A percentile compares a stretch with the other conserved stretches of the same genome.
phyloP scores from a whole-genome alignment of 1,140 invertebrate genomes.

The Chironomus striatipennis region DNA sequence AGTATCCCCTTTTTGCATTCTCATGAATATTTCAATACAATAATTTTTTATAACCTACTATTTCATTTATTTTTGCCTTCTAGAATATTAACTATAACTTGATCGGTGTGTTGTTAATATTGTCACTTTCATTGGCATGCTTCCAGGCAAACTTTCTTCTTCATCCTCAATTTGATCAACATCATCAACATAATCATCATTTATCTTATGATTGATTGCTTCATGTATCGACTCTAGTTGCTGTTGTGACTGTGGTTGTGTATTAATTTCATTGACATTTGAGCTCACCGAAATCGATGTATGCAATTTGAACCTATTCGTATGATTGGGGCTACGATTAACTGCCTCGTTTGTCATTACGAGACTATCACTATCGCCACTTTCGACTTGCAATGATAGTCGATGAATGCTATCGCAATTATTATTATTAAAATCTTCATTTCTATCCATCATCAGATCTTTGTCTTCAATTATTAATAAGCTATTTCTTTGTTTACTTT shows the following conservation, averaged over 20 bases:
- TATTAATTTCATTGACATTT: too few relatives aligned
- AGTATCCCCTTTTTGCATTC: not conserved
- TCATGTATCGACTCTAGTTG: not conserved
- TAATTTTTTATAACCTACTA: conserved; percentile 33
- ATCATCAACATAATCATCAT: too few relatives aligned
- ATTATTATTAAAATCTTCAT: conserved; percentile 20
- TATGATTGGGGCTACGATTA: conserved; percentile 16
- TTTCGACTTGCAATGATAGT: conserved; percentile 1
- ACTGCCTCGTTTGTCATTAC: conserved; percentile 14
- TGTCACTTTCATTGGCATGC: not conserved
- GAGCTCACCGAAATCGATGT: not conserved
- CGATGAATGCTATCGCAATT: conserved; percentile 7
- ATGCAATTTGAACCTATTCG: not conserved
- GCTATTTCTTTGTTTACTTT: conserved; percentile 1
- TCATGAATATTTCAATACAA: not conserved
- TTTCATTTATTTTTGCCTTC: conserved; percentile 35
- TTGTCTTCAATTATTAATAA: conserved; percentile 20
- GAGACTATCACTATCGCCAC: not conserved
- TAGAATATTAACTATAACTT: conserved; percentile 34
- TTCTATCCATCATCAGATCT: conserved; percentile 1
- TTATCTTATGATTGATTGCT: too few relatives aligned
- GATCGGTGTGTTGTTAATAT: conserved; percentile 27
- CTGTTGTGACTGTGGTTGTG: not conserved
- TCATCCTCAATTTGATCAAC: not conserved
- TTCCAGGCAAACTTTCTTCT: not conserved